Conservation (phyloP, 2,113 vertebrate genomes). For the Gambusia affinis region DNA sequence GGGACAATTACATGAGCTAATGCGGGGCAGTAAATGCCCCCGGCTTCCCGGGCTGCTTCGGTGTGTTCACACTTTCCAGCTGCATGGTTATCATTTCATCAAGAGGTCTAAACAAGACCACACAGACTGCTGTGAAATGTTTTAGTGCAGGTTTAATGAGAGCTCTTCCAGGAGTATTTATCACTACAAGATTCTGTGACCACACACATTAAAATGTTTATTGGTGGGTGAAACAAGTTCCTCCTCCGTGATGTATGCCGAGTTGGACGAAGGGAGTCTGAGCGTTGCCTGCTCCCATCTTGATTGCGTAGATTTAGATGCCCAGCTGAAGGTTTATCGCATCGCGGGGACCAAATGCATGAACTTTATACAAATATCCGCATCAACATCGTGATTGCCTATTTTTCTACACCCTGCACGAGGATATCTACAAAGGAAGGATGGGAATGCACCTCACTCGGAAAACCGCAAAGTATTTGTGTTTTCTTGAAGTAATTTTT, state of each 20-base stretch:
- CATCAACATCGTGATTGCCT: not conserved
- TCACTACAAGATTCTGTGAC: slow-evolving; percentile 5
- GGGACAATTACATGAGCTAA: not conserved
- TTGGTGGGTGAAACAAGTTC: slow-evolving; percentile 11
- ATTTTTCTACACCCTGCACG: not conserved
- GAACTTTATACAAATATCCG: not conserved
- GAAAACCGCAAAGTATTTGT: not conserved
- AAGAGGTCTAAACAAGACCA: not conserved
- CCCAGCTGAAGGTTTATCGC: slow-evolving; percentile 40
- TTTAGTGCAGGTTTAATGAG: slow-evolving; percentile 23
- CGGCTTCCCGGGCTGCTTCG: not conserved
- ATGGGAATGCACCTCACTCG: not conserved
- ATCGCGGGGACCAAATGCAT: slow-evolving; percentile 16
- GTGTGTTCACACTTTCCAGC: slow-evolving; percentile 27
- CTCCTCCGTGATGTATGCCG: slow-evolving; percentile 10
- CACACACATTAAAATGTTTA: slow-evolving; percentile 14
- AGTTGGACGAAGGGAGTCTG: slow-evolving; percentile 12
- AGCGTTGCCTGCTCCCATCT: slow-evolving; percentile 27
- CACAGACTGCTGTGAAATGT: not conserved
- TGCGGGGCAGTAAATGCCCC: not conserved
- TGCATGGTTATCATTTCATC: slow-evolving; percentile 3
- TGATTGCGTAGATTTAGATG: slow-evolving; percentile 38
- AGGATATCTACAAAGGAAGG: not conserved
- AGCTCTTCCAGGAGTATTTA: slow-evolving; percentile 3
- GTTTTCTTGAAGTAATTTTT: not conserved